Evolutionary conservation across 1,140 invertebrate genomes (phyloP).

Genomic region (Odontomachus brunneus): DNA sequence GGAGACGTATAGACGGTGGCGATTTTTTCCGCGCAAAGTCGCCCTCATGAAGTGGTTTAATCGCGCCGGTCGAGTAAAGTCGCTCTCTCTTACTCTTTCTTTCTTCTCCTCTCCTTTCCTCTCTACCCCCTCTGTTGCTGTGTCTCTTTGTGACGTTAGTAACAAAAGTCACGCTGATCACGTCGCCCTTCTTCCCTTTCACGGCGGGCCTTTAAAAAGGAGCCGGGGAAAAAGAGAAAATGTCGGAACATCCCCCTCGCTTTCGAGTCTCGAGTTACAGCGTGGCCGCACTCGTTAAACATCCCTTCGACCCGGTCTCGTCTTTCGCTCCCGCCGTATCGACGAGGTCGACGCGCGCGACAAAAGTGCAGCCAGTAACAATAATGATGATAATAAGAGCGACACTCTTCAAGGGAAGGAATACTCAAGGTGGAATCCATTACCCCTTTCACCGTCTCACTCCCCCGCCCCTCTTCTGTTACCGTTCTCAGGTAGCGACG

Average conservation of each 20-base stretch:
- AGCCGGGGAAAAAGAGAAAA: conserved; percentile 22
- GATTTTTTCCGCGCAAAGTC: conserved; percentile 15
- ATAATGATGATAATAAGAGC: conserved; percentile 51
- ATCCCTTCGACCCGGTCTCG: conserved; percentile 55
- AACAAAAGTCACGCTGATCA: conserved; percentile 57
- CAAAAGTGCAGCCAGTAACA: conserved; percentile 50
- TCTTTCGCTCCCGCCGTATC: conserved; percentile 34
- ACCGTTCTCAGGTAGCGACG: neutral
- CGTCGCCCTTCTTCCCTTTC: conserved; percentile 53
- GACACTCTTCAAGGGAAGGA: conserved; percentile 23
- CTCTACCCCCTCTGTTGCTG: no score
- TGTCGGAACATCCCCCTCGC: conserved; percentile 45
- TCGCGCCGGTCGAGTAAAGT: conserved; percentile 13
- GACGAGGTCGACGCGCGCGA: conserved; percentile 30
- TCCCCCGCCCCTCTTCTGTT: neutral
- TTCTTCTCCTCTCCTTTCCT: no score
- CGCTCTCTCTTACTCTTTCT: neutral
- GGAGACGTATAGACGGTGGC: neutral
- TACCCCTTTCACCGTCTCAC: conserved; percentile 23
- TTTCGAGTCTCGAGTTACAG: conserved; percentile 54
- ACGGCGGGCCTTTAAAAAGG: conserved; percentile 35
- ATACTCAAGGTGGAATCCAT: conserved; percentile 11
- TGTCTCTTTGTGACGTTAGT: conserved; percentile 39
- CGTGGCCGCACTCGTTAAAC: conserved; percentile 57
- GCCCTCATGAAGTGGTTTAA: conserved; percentile 28